These are phyloP conservation scores for Cantharis rufa DNA, from an alignment of 2,888 invertebrate species.

Conservation along the genomic window DNA sequence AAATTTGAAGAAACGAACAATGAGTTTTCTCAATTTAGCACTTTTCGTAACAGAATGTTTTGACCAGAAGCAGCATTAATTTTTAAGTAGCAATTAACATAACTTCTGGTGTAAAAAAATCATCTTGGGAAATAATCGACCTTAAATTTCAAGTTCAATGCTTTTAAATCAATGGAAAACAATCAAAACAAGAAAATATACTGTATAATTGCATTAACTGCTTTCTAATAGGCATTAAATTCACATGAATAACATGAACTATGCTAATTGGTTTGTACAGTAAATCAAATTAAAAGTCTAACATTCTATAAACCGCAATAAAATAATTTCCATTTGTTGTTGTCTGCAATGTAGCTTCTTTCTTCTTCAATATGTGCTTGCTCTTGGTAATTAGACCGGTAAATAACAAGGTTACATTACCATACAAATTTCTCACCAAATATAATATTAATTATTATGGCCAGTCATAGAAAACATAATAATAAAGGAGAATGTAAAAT, in stretches of 20 bases:
- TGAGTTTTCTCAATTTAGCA: background rate
- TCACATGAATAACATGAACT: background rate
- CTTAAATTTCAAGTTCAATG: background rate
- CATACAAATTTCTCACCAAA: background rate
- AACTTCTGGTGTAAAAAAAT: background rate
- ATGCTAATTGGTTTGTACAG: background rate
- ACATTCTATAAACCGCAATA: background rate
- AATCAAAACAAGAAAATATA: background rate
- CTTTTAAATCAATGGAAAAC: background rate
- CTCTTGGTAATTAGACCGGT: background rate
- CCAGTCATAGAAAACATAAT: background rate
- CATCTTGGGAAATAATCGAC: background rate
- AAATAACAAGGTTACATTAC: background rate
- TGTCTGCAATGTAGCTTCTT: background rate
- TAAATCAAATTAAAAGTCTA: background rate
- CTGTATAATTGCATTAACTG: background rate
- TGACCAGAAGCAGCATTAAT: background rate
- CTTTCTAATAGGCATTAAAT: background rate
- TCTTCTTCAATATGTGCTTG: background rate
- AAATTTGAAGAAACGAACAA: background rate
- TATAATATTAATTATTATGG: background rate
- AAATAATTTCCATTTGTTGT: background rate
- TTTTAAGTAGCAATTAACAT: background rate
- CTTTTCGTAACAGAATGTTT: background rate
- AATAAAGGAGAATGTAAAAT: background rate